Evolutionary conservation across 2,113 vertebrate species (phyloP), one percentile per base, ranked within the genome.

Genomic region (Mesembrinibis cayennensis): DNA sequence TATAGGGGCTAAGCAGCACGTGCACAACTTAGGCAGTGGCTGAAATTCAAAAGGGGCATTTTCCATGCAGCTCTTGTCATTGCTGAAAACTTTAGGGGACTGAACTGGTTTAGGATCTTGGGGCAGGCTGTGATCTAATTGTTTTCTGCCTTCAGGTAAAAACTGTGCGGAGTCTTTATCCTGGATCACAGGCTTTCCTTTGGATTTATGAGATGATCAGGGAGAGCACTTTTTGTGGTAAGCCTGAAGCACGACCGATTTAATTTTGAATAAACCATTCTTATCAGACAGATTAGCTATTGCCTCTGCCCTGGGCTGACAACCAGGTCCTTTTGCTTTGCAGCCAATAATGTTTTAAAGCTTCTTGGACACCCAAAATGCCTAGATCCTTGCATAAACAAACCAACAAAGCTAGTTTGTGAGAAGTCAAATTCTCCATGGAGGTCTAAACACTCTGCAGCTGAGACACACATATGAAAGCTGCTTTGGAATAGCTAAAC

Each of bases 401-500:
- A 69, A 65, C 70, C 10, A 76, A 91, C 81, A 90, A 94, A 94
- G 49, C 66, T 49, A 50, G 82, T 76, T 87, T 87, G 34, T 58
- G 62, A 87, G 62, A 90, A 95, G 78, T 90, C 95, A 93, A 61
- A 93, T 71, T 87, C 77, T 83, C 87, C 77, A 15, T 25, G 74
- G 92, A 82, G 62, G 70, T 89, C 91, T 94, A 89, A 93, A 87
- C 56, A 38, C 66, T 74, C 77, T 90, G 93, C 81, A 69, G 44
- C 70, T 93, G 84, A 94, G 71, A 92, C 27, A 74, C 3, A 2
- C 6, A 1, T 34, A 32, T 29, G 81, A 97, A 94, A 97, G 81
- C 81, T 72, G 84, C 78, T 95, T 96, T 93, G 52, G 84, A 93
- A 82, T 82, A 94, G 74, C 82, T 95, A 97, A 96, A 82, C 15